Percentiles rank a stretch among this genome's conserved stretches.
Evolutionary conservation across 2,888 invertebrate genomes (phyloP).

Genomic region (Pogonocherus hispidulus): DNA sequence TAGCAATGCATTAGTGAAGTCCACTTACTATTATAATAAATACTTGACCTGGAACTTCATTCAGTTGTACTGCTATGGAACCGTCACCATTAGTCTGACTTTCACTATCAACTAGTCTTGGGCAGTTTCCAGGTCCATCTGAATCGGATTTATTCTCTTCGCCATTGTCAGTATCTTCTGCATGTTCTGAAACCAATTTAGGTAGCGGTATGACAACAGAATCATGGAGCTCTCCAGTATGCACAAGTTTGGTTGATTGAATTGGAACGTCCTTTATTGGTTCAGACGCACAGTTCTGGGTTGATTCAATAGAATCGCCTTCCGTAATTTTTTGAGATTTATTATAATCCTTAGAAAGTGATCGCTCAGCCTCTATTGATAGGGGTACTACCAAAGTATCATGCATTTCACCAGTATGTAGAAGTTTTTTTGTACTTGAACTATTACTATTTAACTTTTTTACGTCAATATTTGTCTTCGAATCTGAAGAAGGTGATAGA

Average conservation of each 20-base stretch:
- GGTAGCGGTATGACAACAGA: slow-evolving; percentile 54
- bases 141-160: background rate
- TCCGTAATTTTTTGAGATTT: background rate
- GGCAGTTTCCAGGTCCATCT: background rate
- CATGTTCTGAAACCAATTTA: background rate
- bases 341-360: background rate
- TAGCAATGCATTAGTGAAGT: slow-evolving; percentile 52
- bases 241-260: slow-evolving; percentile 41
- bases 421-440: slow-evolving; percentile 49
- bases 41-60: slow-evolving; percentile 68
- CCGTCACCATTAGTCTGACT: slow-evolving; percentile 19
- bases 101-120: slow-evolving; percentile 10
- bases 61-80: slow-evolving; percentile 55
- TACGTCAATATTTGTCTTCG: background rate
- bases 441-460: background rate
- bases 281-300: background rate
- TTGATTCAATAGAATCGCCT: background rate
- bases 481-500: background rate
- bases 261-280: background rate
- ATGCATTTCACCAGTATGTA: slow-evolving; percentile 73
- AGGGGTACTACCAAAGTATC: slow-evolving; percentile 64
- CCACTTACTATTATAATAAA: slow-evolving; percentile 69
- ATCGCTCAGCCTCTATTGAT: background rate
- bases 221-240: slow-evolving; percentile 71
- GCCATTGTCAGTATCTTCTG: background rate